phyloP scores from a whole-genome alignment of 2,797 vertebrate species.

The Rhynchotus rufescens region DNA sequence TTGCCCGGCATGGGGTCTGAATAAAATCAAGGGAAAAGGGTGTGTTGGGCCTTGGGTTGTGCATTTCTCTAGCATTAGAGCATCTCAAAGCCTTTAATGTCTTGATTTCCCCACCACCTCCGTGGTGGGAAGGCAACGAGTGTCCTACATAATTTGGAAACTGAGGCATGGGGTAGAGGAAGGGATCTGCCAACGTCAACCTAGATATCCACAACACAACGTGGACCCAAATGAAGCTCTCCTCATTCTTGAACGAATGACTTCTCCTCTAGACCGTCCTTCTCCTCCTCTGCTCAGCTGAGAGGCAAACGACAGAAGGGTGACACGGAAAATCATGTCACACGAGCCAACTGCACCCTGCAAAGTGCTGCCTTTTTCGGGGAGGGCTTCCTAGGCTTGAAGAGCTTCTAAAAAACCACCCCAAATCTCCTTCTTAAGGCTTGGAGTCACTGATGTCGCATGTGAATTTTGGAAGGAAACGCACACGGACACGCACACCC shows the following conservation, averaged over 20 bases:
- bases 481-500: background rate
- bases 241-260: background rate
- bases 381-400: background rate
- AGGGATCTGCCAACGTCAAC: background rate
- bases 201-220: background rate
- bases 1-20: background rate
- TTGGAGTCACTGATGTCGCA: background rate
- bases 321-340: background rate
- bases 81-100: conserved; percentile 31
- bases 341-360: background rate
- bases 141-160: background rate
- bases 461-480: conserved; percentile 33
- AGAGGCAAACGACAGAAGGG: background rate
- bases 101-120: conserved; percentile 45
- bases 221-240: background rate
- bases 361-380: background rate
- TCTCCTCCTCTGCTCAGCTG: background rate
- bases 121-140: background rate
- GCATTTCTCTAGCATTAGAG: background rate
- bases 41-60: background rate
- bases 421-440: background rate
- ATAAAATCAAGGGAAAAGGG: background rate
- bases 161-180: background rate
- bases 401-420: background rate
- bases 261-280: background rate